phyloP scores from a whole-genome alignment of 2,888 invertebrate species.

The Drosophila fungiperda region DNA sequence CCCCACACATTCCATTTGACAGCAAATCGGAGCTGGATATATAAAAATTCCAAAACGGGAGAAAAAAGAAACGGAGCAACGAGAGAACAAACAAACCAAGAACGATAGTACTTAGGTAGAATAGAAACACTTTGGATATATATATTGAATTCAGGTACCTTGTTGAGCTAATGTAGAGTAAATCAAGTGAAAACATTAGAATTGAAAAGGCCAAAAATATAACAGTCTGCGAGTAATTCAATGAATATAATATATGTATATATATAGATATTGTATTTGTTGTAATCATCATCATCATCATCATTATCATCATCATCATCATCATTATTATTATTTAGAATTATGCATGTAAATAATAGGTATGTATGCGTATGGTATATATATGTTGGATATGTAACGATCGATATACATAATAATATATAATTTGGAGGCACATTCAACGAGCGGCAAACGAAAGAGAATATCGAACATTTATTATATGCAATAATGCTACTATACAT shows the following conservation, averaged over 20 bases:
- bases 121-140: slow-evolving; percentile 53
- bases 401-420: slow-evolving; percentile 20
- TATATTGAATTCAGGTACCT: slow-evolving; percentile 82
- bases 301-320: slow-evolving; percentile 13
- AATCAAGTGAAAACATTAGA: slow-evolving; percentile 86
- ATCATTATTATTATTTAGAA: slow-evolving; percentile 19
- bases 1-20: slow-evolving; percentile 46
- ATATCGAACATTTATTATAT: slow-evolving; percentile 20
- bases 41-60: slow-evolving; percentile 48
- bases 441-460: slow-evolving; percentile 39
- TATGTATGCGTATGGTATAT: slow-evolving; percentile 22
- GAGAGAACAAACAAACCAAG: slow-evolving; percentile 70
- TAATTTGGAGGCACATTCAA: slow-evolving; percentile 36
- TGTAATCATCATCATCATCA: slow-evolving; percentile 47
- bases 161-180: slow-evolving; percentile 86
- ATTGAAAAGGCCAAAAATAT: slow-evolving; percentile 86
- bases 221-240: slow-evolving; percentile 84
- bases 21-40: slow-evolving; percentile 33
- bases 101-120: slow-evolving; percentile 44
- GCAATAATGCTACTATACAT: slow-evolving; percentile 1
- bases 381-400: slow-evolving; percentile 4
- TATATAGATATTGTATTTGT: slow-evolving; percentile 50
- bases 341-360: slow-evolving; percentile 20
- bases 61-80: slow-evolving; percentile 56
- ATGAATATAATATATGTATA: slow-evolving; percentile 35